A percentile compares a stretch with the other conserved stretches of the same genome.
These are phyloP conservation scores for Nerophis lumbriciformis DNA, from an alignment of 2,113 vertebrate genomes.

Conservation along the genomic window DNA sequence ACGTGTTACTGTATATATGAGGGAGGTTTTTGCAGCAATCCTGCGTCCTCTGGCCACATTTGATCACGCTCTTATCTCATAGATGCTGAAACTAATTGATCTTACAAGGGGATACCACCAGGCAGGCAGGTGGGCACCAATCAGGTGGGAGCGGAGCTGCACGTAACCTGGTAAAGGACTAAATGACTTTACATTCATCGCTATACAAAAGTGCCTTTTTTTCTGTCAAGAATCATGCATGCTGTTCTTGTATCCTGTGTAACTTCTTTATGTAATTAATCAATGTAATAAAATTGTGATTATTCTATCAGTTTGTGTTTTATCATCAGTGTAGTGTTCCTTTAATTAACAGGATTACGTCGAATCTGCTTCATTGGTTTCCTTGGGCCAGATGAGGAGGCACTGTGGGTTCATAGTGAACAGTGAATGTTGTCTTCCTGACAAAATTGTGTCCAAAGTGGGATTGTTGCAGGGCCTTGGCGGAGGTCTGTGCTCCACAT, in stretches of 20 bases:
- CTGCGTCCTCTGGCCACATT: background rate
- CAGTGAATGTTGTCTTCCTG: background rate
- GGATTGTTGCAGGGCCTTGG: too few relatives aligned
- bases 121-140: background rate
- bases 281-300: conserved; percentile 56
- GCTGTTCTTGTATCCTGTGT: conserved; percentile 37
- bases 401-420: background rate
- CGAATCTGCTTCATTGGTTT: background rate
- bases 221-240: background rate
- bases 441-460: background rate
- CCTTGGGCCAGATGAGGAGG: background rate
- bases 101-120: background rate
- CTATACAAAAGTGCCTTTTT: background rate
- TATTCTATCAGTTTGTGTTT: conserved; percentile 9
- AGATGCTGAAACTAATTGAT: background rate
- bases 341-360: background rate
- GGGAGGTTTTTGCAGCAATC: background rate
- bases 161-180: too few relatives aligned
- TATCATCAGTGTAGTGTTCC: background rate
- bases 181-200: too few relatives aligned
- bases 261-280: conserved; percentile 53
- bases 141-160: background rate
- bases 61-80: background rate
- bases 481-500: too few relatives aligned
- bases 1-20: background rate